Percentiles rank a stretch among this genome's conserved stretches.
These are phyloP conservation scores for Rhinolophus ferrumequinum DNA, from an alignment of 2,113 vertebrate species.

Conservation along the genomic window DNA sequence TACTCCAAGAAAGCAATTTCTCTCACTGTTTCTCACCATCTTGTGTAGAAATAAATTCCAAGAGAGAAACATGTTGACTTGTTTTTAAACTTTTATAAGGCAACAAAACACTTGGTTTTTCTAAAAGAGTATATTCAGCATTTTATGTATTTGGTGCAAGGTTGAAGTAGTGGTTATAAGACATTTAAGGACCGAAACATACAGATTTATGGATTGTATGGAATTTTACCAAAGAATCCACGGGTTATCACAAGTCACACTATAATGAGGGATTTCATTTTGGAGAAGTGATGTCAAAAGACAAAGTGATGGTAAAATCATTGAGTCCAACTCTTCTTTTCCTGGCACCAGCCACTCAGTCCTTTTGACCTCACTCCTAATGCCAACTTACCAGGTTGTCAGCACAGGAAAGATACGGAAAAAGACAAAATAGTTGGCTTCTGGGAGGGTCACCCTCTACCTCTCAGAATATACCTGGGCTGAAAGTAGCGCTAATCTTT, in stretches of 20 bases:
- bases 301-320: background rate
- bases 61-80: background rate
- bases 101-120: background rate
- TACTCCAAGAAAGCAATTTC: background rate
- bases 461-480: background rate
- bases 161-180: background rate
- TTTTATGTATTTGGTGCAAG: background rate
- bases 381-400: background rate
- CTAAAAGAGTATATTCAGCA: background rate
- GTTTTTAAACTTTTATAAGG: constrained; percentile 10
- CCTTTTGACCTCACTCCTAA: background rate
- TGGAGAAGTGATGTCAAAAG: background rate
- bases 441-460: background rate
- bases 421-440: background rate
- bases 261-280: background rate
- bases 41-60: background rate
- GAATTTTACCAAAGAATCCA: background rate
- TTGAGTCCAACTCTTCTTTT: background rate
- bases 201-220: background rate
- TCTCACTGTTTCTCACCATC: background rate
- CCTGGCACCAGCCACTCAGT: background rate
- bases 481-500: background rate
- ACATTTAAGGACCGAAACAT: background rate
- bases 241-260: background rate
- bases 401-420: background rate